These are phyloP conservation scores for Numenius arquata DNA, from an alignment of 2,113 vertebrate genomes.

Conservation along the genomic window DNA sequence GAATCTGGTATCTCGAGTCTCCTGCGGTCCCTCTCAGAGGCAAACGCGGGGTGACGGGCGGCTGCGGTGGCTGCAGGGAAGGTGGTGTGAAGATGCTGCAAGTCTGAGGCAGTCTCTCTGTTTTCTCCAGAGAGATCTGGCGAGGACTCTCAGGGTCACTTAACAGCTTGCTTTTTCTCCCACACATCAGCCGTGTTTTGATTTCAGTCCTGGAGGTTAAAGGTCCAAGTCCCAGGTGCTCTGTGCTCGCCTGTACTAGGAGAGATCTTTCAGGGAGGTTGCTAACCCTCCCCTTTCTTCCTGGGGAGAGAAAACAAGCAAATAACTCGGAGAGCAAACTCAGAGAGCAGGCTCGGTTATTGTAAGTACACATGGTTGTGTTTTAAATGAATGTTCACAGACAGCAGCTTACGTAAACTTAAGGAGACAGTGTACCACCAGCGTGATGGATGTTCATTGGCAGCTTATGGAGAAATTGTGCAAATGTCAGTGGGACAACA, in stretches of 20 bases:
- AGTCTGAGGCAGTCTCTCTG: neutral
- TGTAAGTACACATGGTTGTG: neutral
- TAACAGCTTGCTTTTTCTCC: neutral
- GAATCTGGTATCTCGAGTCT: neutral
- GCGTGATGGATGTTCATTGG: neutral
- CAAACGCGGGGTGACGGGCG: accelerated
- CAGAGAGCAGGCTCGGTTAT: neutral
- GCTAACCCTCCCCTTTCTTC: neutral
- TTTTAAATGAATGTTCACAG: neutral
- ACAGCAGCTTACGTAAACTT: neutral
- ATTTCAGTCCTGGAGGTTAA: neutral
- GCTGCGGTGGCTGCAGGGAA: neutral
- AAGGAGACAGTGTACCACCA: neutral
- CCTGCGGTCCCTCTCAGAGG: neutral
- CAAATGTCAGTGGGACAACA: conserved; percentile 18
- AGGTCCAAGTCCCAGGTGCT: neutral
- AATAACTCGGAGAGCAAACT: neutral
- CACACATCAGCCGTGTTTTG: neutral
- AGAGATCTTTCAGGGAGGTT: neutral
- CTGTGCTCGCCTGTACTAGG: accelerated
- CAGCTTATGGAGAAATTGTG: neutral
- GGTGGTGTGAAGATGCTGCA: neutral
- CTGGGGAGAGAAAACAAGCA: neutral
- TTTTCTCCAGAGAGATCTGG: neutral
- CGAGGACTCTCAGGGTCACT: neutral